Percentiles rank a stretch among this genome's conserved stretches.
phyloP scores from a whole-genome alignment of 2,113 vertebrate species.

The Scartelaos histophorus region DNA sequence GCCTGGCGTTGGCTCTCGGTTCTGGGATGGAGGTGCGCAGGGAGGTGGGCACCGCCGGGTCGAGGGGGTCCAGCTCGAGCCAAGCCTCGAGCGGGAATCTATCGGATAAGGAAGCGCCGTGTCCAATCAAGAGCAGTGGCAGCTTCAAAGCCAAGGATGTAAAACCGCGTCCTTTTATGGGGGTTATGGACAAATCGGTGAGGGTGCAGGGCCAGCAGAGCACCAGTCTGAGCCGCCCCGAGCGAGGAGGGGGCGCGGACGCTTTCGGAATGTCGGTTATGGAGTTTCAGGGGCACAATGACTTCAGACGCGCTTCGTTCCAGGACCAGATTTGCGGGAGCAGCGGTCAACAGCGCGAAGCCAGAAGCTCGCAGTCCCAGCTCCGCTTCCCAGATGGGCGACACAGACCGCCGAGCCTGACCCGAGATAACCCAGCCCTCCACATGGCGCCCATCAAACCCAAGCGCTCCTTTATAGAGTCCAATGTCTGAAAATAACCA shows the following conservation, averaged over 20 bases:
- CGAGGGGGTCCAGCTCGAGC: slow-evolving; percentile 83
- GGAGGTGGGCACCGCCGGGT: slow-evolving; percentile 71
- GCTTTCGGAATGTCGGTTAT: slow-evolving; percentile 62
- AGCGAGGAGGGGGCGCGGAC: slow-evolving; percentile 60
- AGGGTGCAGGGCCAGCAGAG: slow-evolving; percentile 83
- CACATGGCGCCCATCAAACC: slow-evolving; percentile 85
- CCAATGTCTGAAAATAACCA: slow-evolving; percentile 84
- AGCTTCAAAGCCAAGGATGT: slow-evolving; percentile 73
- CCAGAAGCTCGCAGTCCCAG: slow-evolving; percentile 56
- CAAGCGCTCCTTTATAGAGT: slow-evolving; percentile 96
- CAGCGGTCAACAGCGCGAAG: slow-evolving; percentile 61
- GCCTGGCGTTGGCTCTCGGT: slow-evolving; percentile 37
- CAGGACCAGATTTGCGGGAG: slow-evolving; percentile 58
- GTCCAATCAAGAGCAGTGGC: slow-evolving; percentile 75
- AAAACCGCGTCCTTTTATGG: slow-evolving; percentile 90
- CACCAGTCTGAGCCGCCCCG: slow-evolving; percentile 73
- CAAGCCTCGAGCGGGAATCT: slow-evolving; percentile 82
- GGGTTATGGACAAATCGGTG: slow-evolving; percentile 92
- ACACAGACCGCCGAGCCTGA: slow-evolving; percentile 75
- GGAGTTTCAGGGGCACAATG: slow-evolving; percentile 69
- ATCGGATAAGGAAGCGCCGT: slow-evolving; percentile 77
- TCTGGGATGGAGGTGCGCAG: slow-evolving; percentile 71
- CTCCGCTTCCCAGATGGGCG: slow-evolving; percentile 72
- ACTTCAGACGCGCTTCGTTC: slow-evolving; percentile 66
- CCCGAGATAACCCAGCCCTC: slow-evolving; percentile 80